phyloP scores from a whole-genome alignment of 2,113 vertebrate species.

The Ophiodon elongatus region DNA sequence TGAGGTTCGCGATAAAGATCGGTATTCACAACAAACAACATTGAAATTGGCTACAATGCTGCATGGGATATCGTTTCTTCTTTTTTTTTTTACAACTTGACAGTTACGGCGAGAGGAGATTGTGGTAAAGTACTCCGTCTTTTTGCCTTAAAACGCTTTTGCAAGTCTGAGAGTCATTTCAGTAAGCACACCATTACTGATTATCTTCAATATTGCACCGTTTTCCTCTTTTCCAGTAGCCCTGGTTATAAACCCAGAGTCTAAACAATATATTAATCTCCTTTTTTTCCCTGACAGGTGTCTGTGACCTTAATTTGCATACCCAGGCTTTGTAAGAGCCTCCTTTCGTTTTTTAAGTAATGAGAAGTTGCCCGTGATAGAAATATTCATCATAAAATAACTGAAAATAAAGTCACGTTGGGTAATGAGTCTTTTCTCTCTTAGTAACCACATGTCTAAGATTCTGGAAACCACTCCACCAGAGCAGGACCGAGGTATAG shows the following conservation, averaged over 20 bases:
- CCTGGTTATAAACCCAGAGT: slow-evolving; percentile 56
- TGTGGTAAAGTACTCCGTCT: slow-evolving; percentile 27
- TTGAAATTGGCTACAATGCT: slow-evolving; percentile 84
- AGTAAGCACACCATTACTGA: slow-evolving; percentile 63
- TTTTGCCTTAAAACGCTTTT: slow-evolving; percentile 36
- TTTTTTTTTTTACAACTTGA: slow-evolving; percentile 56
- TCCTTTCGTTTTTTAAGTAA: slow-evolving; percentile 30
- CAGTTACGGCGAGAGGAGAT: slow-evolving; percentile 50
- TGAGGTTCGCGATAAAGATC: slow-evolving; percentile 80
- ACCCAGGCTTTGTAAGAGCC: slow-evolving; percentile 60
- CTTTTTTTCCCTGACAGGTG: slow-evolving; percentile 72
- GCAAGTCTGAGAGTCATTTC: slow-evolving; percentile 37
- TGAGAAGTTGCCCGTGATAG: slow-evolving; percentile 44
- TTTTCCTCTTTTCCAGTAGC: slow-evolving; percentile 60
- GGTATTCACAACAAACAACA: slow-evolving; percentile 78
- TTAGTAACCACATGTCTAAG: slow-evolving; percentile 9
- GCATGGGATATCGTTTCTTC: slow-evolving; percentile 68
- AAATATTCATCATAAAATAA: slow-evolving; percentile 50
- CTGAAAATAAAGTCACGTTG: slow-evolving; percentile 40
- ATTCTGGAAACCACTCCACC: slow-evolving; percentile 39
- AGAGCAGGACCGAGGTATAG: slow-evolving; percentile 51
- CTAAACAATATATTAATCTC: slow-evolving; percentile 72
- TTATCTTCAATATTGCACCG: slow-evolving; percentile 82
- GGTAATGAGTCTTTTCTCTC: slow-evolving; percentile 49
- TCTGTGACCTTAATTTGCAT: slow-evolving; percentile 69